Evolutionary conservation across 2,113 vertebrate genomes (phyloP), one percentile per base, ranked within the genome.

Genomic region (Ursus arctos): DNA sequence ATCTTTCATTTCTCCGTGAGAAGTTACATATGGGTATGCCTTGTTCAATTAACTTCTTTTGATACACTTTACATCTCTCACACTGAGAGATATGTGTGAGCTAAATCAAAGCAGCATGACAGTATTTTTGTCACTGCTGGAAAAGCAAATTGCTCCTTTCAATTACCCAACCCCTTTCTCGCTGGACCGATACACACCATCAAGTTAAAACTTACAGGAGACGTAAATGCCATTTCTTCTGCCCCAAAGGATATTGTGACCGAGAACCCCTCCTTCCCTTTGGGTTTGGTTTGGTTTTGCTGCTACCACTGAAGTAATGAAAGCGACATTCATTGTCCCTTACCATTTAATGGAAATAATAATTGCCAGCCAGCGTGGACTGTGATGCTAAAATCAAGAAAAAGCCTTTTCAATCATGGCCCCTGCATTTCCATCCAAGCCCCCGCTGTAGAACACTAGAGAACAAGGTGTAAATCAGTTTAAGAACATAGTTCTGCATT

Each of bases 391-490:
- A 98, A 96, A 97, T 95, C 76, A 94, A 86, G 98, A 86, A 98
- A 98, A 98, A 98, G 87, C 91, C 96, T 98, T 99, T 99, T 99
- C 98, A 98, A 98, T 99, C 98, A 98, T 93, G 93, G 98, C 76
- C 55, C 95, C 95, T 97, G 98, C 98, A 98, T 99, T 99, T 99
- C 99, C 98, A 97, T 98, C 97, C 95, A 97, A 98, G 98, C 77
- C 94, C 97, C 82, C n/a, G 94, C 98, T 98, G 98, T 98, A 99
- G 98, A 98, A 98, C 98, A 97, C 97, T 49, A 92, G 76, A 97
- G 98, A 98, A 99, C 99, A 99, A 98, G 99, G 99, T 99, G 99
- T 99, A 99, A 99, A 99, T 99, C 99, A 99, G 99, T 98, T 99
- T 99, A 99, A 99, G 98, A 99, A 99, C 98, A 98, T 86, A 99